Evolutionary conservation across 1,140 invertebrate genomes (phyloP).

Genomic region (Vollenhovia emeryi): DNA sequence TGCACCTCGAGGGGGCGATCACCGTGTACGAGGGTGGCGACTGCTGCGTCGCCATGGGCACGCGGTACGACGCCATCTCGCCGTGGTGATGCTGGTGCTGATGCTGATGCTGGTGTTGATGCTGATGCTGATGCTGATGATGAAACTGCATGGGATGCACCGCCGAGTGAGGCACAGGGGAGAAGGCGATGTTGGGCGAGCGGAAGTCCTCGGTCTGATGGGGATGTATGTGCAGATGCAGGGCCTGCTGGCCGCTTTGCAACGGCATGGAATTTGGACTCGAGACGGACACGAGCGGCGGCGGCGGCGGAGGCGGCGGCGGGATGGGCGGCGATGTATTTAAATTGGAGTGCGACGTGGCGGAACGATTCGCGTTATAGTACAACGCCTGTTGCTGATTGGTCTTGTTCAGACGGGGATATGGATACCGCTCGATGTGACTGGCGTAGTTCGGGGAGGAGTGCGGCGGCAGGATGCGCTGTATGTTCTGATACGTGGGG

Average conservation of each 20-base stretch:
- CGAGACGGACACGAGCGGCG: slow-evolving; percentile 42
- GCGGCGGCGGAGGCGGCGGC: slow-evolving; percentile 13
- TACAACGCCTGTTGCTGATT: slow-evolving; percentile 64
- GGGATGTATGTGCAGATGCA: slow-evolving; percentile 79
- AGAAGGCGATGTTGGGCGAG: slow-evolving; percentile 53
- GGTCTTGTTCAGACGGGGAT: slow-evolving; percentile 73
- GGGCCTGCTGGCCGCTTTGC: slow-evolving; percentile 52
- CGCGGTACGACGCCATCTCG: slow-evolving; percentile 56
- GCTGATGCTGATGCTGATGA: slow-evolving; percentile 64
- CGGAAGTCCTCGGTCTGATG: slow-evolving; percentile 80
- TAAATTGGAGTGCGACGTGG: slow-evolving; percentile 53
- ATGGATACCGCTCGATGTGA: slow-evolving; percentile 83
- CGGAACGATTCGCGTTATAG: slow-evolving; percentile 74
- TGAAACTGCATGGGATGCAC: slow-evolving; percentile 65
- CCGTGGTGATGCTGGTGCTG: slow-evolving; percentile 62
- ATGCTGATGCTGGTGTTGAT: slow-evolving; percentile 62
- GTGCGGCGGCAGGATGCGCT: slow-evolving; percentile 81
- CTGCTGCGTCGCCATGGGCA: slow-evolving; percentile 38
- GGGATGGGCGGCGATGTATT: slow-evolving; percentile 24
- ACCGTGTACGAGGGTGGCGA: slow-evolving; percentile 72
- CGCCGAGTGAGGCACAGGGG: slow-evolving; percentile 41
- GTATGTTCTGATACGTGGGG: slow-evolving; percentile 83
- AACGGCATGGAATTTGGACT: slow-evolving; percentile 39
- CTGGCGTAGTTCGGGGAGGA: slow-evolving; percentile 80
- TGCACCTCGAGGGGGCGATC: slow-evolving; percentile 72